Base-by-base conservation (phyloP, 2,113 vertebrate species). In the Vanacampus margaritifer region DNA sequence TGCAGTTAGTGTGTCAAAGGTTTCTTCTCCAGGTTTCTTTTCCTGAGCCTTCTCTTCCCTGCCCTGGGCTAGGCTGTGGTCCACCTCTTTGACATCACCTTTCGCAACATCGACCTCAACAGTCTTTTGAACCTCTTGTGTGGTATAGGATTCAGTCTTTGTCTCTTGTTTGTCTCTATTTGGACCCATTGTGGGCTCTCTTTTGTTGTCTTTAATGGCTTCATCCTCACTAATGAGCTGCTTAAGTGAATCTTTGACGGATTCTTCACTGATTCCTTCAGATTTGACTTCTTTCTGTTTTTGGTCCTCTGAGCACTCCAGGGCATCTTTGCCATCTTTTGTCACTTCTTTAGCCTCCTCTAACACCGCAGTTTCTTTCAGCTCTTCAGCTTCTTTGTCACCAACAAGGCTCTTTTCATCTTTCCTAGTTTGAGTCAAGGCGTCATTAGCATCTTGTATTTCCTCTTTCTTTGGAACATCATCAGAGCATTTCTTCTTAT, bases 11-110 rank as follows among this genome's bases (percentile, higher is more conserved):
- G 46, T 69, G 32, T 74, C 74, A 65, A 57, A 69, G 21, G 19
- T 53, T 62, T 78, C 74, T 59, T 68, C 16, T 57, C 14, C 43
- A 26, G 50, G 50, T 48, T n/a, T 28, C 37, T 65, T 78, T 51
- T 74, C 72, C 45, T 63, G 59, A 65, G 53, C 61, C 7, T 76
- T 62, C 7, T 74, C 64, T 41, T 80, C 62, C 1, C 45, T 32
- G 3, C 36, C 46, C 51, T 73, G 66, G 68, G 43, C 28, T 3
- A 45, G 1, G 3, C 56, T 35, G 32, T 64, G 16, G 35, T 62
- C 70, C 21, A 16, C 32, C 10, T 68, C 57, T 64, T 84, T 73
- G 66, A 62, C 53, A 53, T 80, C 79, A 16, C 69, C 63, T 1
- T 5, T 50, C 54, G 74, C 78, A 13, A 72, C 53, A 71, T 78